Evolutionary conservation across 2,113 vertebrate genomes (phyloP).

Genomic region (Thomomys bottae): DNA sequence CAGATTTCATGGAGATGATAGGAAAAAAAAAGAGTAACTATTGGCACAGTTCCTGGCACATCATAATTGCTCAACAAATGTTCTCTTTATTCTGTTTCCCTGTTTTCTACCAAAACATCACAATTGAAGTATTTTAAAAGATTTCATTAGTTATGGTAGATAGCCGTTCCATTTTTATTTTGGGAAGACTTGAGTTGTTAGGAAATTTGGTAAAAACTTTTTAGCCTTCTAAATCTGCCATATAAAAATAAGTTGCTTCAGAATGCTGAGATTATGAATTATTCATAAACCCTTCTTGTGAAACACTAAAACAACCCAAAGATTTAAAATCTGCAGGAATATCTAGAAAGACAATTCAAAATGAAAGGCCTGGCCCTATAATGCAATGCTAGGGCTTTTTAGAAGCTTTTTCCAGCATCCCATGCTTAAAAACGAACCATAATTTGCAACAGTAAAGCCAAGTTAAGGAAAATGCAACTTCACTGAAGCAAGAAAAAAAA

Average conservation of each 20-base stretch:
- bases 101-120: slow-evolving; percentile 29
- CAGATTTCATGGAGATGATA: neutral
- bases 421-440: slow-evolving; percentile 64
- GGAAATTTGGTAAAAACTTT: slow-evolving; percentile 55
- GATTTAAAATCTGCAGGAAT: slow-evolving; percentile 44
- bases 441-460: slow-evolving; percentile 68
- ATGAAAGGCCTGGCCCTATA: slow-evolving; percentile 58
- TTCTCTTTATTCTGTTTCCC: slow-evolving; percentile 14
- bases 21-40: neutral
- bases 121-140: slow-evolving; percentile 41
- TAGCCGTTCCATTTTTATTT: slow-evolving; percentile 58
- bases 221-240: slow-evolving; percentile 28
- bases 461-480: slow-evolving; percentile 67
- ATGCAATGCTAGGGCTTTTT: slow-evolving; percentile 26
- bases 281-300: slow-evolving; percentile 56
- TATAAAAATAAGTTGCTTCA: slow-evolving; percentile 50
- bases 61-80: slow-evolving; percentile 25
- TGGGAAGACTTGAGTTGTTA: slow-evolving; percentile 44
- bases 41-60: neutral
- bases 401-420: slow-evolving; percentile 50
- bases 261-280: slow-evolving; percentile 61
- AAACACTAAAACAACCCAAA: neutral
- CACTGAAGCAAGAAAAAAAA: slow-evolving; percentile 68
- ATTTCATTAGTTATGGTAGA: neutral
- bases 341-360: slow-evolving; percentile 53